Base-by-base conservation (phyloP, 2,113 vertebrate genomes). In the Capra hircus region DNA sequence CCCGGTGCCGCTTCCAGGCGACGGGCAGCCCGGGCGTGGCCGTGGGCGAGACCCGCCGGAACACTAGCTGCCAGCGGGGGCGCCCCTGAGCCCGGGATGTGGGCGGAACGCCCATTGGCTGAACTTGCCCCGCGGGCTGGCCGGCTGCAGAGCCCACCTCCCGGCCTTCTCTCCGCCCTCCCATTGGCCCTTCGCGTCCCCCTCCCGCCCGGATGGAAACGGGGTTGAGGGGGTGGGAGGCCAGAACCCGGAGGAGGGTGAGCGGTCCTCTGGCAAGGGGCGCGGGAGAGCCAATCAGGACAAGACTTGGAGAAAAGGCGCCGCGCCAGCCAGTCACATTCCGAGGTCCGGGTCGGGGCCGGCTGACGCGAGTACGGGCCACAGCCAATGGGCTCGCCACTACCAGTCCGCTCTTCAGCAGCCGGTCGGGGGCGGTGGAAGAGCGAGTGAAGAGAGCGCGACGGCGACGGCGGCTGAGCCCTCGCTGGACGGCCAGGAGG, bases 331-430 rank as follows among this genome's bases (percentile, higher is more conserved):
- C 98, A 98, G 23, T 98, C 86, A 94, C 10, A 25, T 88, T 59
- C 10, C 62, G 88, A 92, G 91, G 90, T 89, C 74, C 62, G 74
- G 89, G 96, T 92, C 90, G 95, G 96, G 85, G 86, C 86, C 71
- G 53, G 91, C 95, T 97, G 98, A 98, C 98, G 98, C 55, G 28
- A 78, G 33, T 7, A 94, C 9, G 5, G 71, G 67, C 28, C 36
- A 15, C 59, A 91, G 96, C 98, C 98, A 98, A 98, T 98, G 96
- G 97, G 94, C 80, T 89, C 23, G 90, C 57, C 85, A 5, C 80
- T 97, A 52, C 48, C 67, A 19, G 82, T 97, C 97, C 97, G 96
- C 96, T 98, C 82, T 96, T 97, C 88, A 40, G 98, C 96, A 81
- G 97, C 97, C 80, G 91, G 94, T 48, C 97, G 89, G 86, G 96